phyloP scores from a whole-genome alignment of 2,113 vertebrate genomes.

The Chaetops frenatus region DNA sequence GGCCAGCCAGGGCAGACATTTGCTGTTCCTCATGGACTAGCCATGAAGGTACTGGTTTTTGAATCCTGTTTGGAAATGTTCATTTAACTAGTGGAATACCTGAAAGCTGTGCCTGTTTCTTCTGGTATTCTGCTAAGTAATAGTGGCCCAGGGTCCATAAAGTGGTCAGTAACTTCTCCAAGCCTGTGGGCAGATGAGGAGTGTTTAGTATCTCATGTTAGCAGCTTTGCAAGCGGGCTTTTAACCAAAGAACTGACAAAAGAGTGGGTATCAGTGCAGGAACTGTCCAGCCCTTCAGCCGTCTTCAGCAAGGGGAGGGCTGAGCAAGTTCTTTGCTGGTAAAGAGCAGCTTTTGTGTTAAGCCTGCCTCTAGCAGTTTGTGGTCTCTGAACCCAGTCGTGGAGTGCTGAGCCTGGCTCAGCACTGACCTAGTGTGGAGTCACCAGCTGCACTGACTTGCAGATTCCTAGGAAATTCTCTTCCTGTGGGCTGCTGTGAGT shows the following conservation, averaged over 20 bases:
- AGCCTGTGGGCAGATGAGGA: background rate
- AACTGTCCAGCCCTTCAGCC: background rate
- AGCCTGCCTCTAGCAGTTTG: fast-evolving
- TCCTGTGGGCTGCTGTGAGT: background rate
- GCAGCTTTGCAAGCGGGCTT: fast-evolving
- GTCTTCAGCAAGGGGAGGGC: background rate
- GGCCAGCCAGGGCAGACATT: background rate
- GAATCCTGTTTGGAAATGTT: background rate
- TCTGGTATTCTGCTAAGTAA: background rate
- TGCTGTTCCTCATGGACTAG: background rate
- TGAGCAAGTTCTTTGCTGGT: background rate
- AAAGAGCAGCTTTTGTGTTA: background rate
- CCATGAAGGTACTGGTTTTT: background rate
- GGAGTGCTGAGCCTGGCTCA: background rate
- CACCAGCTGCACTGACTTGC: background rate
- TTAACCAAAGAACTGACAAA: fast-evolving
- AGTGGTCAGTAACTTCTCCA: background rate
- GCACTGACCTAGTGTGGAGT: background rate
- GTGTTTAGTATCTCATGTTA: background rate
- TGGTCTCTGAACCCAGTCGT: background rate
- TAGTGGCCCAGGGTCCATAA: background rate
- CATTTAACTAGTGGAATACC: background rate
- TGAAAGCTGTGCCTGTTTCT: background rate
- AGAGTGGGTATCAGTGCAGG: background rate
- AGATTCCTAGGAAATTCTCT: background rate